phyloP scores from a whole-genome alignment of 2,797 vertebrate species.

The Carduelis carduelis region DNA sequence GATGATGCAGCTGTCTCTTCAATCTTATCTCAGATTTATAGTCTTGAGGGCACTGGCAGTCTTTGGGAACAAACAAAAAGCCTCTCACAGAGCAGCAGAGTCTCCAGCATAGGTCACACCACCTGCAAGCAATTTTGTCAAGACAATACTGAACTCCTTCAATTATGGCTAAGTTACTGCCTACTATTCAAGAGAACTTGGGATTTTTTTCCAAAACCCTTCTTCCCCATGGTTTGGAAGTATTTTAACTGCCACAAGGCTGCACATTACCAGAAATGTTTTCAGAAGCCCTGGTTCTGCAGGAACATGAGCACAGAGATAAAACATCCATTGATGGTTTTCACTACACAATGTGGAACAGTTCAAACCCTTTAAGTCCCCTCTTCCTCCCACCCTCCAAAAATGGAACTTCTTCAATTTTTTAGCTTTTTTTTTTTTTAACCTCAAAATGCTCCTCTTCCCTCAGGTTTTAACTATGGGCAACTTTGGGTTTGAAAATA shows the following conservation, averaged over 20 bases:
- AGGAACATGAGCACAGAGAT: background rate
- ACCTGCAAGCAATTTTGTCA: background rate
- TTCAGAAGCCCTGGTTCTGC: background rate
- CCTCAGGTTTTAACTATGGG: background rate
- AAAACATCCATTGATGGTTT: background rate
- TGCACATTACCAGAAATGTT: background rate
- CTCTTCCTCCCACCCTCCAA: fast-evolving
- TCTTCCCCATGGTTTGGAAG: background rate
- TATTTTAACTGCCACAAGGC: background rate
- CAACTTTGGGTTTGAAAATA: background rate
- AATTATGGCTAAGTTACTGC: background rate
- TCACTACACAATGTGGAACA: background rate
- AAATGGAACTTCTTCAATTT: background rate
- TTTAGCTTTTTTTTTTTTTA: background rate
- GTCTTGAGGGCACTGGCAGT: background rate
- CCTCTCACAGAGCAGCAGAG: background rate
- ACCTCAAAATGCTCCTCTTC: background rate
- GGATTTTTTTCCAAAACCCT: background rate
- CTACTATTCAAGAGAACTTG: background rate
- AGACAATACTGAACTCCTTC: background rate
- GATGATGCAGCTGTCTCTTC: background rate
- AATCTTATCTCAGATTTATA: background rate
- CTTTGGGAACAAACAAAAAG: background rate
- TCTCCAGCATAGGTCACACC: background rate
- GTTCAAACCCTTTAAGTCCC: background rate